A percentile compares a stretch with the other conserved stretches of the same genome.
Evolutionary conservation across 2,888 invertebrate genomes (phyloP).

Genomic region (Thera obeliscata): DNA sequence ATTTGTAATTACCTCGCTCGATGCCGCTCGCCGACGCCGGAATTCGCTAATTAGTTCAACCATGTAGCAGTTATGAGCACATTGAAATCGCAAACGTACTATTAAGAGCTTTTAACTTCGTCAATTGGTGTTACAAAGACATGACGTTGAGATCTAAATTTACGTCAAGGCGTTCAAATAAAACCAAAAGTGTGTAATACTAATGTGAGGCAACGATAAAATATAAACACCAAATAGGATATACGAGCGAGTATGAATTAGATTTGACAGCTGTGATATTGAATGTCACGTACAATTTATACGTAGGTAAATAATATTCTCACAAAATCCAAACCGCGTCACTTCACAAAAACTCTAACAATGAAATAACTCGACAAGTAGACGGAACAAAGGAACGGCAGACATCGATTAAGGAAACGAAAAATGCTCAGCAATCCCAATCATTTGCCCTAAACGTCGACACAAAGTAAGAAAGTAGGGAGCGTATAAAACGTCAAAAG

Average conservation of each 20-base stretch:
- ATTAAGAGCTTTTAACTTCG: slow-evolving; percentile 58
- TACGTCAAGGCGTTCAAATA: slow-evolving; percentile 15
- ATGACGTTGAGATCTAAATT: neutral
- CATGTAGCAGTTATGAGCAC: slow-evolving; percentile 67
- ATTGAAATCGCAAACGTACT: slow-evolving; percentile 57
- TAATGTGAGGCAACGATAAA: slow-evolving; percentile 22
- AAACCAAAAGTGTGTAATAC: slow-evolving; percentile 33
- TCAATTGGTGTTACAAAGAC: slow-evolving; percentile 26
- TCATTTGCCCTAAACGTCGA: slow-evolving; percentile 73
- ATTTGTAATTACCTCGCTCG: slow-evolving; percentile 70
- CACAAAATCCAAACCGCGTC: slow-evolving; percentile 22
- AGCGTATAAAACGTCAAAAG: slow-evolving; percentile 79
- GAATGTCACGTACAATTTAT: slow-evolving; percentile 30
- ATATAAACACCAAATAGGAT: slow-evolving; percentile 29
- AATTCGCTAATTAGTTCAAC: slow-evolving; percentile 65
- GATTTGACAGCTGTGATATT: slow-evolving; percentile 37
- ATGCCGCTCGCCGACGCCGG: slow-evolving; percentile 53
- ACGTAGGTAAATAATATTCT: slow-evolving; percentile 29
- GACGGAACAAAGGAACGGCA: slow-evolving; percentile 54
- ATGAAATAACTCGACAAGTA: slow-evolving; percentile 25
- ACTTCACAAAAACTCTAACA: slow-evolving; percentile 23
- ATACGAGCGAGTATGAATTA: slow-evolving; percentile 26
- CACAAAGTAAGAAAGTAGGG: slow-evolving; percentile 79
- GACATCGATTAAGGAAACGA: slow-evolving; percentile 61
- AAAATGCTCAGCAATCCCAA: slow-evolving; percentile 67